A percentile compares a stretch with the other conserved stretches of the same genome.
Evolutionary conservation across 2,797 vertebrate genomes (phyloP).

Genomic region (Pteronotus mesoamericanus): DNA sequence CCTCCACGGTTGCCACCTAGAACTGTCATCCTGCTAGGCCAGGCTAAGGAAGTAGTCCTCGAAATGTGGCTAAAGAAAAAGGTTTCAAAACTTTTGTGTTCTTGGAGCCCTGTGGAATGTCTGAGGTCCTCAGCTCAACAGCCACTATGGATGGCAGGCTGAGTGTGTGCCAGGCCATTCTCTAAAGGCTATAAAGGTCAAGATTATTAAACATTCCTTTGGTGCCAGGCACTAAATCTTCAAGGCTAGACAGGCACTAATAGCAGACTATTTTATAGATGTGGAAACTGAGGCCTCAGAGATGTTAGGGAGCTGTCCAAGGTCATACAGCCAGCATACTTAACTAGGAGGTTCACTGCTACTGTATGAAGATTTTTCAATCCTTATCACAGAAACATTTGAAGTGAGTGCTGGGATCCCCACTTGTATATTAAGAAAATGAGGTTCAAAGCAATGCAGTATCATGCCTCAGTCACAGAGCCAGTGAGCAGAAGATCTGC

Average conservation of each 20-base stretch:
- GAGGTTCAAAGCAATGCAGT: not conserved
- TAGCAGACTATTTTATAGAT: not conserved
- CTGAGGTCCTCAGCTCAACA: not conserved
- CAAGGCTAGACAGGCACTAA: not conserved
- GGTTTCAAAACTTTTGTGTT: not conserved
- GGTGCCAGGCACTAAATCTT: not conserved
- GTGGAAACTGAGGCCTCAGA: not conserved
- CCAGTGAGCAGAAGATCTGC: not conserved
- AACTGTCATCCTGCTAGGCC: not conserved
- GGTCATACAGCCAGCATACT: not conserved
- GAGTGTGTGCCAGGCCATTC: not conserved
- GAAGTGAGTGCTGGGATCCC: not conserved
- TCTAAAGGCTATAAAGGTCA: not conserved
- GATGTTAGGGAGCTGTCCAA: not conserved
- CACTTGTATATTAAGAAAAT: not conserved
- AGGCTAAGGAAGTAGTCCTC: not conserved
- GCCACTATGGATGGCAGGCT: fast-evolving
- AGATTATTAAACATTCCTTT: not conserved
- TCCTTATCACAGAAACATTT: not conserved
- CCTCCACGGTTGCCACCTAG: not conserved
- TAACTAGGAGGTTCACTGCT: not conserved
- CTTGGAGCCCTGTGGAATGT: not conserved
- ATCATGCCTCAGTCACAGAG: no score
- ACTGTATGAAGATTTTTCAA: not conserved
- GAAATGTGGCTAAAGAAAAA: not conserved